Base-by-base conservation (phyloP, 2,797 vertebrate genomes). In the Peromyscus nudipes region DNA sequence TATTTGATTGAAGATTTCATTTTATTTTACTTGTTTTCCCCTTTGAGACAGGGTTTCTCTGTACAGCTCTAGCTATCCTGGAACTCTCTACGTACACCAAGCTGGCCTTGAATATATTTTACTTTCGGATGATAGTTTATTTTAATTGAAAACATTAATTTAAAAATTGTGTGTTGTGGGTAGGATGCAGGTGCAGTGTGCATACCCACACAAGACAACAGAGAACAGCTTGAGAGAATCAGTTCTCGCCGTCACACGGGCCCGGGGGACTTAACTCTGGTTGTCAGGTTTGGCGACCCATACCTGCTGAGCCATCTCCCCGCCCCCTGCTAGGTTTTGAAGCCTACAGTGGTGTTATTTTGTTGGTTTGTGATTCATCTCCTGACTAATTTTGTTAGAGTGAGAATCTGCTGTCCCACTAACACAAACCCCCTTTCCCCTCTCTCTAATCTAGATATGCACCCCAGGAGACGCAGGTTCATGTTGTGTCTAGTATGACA, bases 311-410 rank as follows among this genome's bases (percentile, higher is more conserved):
- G 67, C 31, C 29, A 8, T 25, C 43, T 85, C 31, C 34, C 31
- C 4, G 13, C 31, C 49, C 34, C 49, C 69, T 37, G 62, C 46
- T 64, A 1, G 21, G 10, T 21, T 76, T 12, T 37, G 64, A 76
- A 13, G 9, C 57, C 34, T 0, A 3, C 17, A 0, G 0, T 16
- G 4, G 31, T 1, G 4, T 69, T 19, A n/a, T 49, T 27, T 75
- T 46, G 77, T 64, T 0, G 1, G 27, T 9, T 4, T 16, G 34
- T 25, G 2, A 27, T 43, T 27, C 14, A 27, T 11, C 55, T 85
- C 52, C 40, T 19, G 40, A 34, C 17, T 43, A 29, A 25, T 94
- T 27, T 64, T 31, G 55, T 4, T 13, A 49, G 13, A 55, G 60
- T 16, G 27, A 31, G 27, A 46, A 83, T 37, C 23, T 37, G 31